Conservation (phyloP, 1,140 invertebrate genomes). For the Galendromus occidentalis region DNA sequence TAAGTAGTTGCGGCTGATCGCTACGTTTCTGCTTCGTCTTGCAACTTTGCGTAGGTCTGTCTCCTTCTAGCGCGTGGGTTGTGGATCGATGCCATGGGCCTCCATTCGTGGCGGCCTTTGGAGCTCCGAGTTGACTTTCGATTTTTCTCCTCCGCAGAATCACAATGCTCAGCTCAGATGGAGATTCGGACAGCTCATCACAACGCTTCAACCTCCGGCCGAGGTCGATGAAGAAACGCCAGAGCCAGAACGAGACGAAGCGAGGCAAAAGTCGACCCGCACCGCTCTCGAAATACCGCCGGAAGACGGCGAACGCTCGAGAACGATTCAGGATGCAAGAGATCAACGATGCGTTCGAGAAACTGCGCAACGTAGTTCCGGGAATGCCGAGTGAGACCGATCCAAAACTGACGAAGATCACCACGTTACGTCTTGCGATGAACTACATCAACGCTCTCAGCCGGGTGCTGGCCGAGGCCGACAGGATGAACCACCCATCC, state of each 20-base stretch:
- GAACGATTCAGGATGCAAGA: conserved; percentile 62
- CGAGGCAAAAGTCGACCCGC: conserved; percentile 49
- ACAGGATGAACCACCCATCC: neutral
- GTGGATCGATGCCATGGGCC: neutral
- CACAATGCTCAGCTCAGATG: neutral
- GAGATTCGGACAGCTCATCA: conserved; percentile 3
- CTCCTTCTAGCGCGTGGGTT: neutral
- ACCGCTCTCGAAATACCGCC: conserved; percentile 65
- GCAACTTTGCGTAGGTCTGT: neutral
- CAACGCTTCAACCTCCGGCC: conserved; percentile 33
- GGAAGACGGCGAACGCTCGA: conserved; percentile 68
- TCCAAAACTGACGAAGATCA: conserved; percentile 69
- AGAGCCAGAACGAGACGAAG: conserved; percentile 27
- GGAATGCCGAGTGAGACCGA: conserved; percentile 28
- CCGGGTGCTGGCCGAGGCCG: conserved; percentile 28
- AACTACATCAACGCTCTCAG: conserved; percentile 53
- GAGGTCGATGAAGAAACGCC: conserved; percentile 32
- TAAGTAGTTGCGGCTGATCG: neutral
- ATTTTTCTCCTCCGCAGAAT: neutral
- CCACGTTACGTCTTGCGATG: conserved; percentile 61
- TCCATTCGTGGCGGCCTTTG: neutral
- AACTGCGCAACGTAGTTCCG: conserved; percentile 50
- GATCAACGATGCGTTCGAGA: conserved; percentile 67
- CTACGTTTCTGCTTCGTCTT: neutral
- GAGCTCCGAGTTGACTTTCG: neutral